These are phyloP conservation scores for Stenotaenia linearis DNA, from an alignment of 2,888 invertebrate species.

Conservation along the genomic window DNA sequence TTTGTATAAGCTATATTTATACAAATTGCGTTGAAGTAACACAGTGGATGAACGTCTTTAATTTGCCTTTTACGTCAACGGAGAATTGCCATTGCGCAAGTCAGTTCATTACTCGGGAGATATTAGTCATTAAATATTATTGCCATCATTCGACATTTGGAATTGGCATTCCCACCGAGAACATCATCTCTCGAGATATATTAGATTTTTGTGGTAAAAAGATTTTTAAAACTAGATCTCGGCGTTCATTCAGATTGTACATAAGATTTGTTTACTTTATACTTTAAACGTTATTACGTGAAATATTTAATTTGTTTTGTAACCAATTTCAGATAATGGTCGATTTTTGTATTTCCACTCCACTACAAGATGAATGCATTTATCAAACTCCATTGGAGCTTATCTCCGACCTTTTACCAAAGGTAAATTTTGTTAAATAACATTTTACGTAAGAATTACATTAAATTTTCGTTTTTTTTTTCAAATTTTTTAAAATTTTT, in stretches of 20 bases:
- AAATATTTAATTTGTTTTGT: constrained; percentile 34
- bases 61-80: background rate
- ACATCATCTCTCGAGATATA: too few relatives aligned
- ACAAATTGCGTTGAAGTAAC: too few relatives aligned
- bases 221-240: background rate
- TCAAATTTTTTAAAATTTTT: background rate
- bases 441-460: too few relatives aligned
- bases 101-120: background rate
- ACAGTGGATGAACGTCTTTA: background rate
- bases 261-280: background rate
- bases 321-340: constrained; percentile 60
- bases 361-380: constrained; percentile 69
- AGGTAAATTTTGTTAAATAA: constrained; percentile 41
- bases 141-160: background rate
- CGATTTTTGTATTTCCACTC: constrained; percentile 66
- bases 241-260: background rate
- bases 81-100: background rate
- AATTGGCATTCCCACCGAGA: background rate
- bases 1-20: too few relatives aligned
- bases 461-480: background rate
- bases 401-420: constrained; percentile 62
- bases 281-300: background rate
- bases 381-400: constrained; percentile 66
- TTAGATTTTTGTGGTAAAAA: too few relatives aligned
- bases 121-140: background rate